Evolutionary conservation across 2,113 vertebrate genomes (phyloP), one percentile per base, ranked within the genome.

Genomic region (Pedionomus torquatus): DNA sequence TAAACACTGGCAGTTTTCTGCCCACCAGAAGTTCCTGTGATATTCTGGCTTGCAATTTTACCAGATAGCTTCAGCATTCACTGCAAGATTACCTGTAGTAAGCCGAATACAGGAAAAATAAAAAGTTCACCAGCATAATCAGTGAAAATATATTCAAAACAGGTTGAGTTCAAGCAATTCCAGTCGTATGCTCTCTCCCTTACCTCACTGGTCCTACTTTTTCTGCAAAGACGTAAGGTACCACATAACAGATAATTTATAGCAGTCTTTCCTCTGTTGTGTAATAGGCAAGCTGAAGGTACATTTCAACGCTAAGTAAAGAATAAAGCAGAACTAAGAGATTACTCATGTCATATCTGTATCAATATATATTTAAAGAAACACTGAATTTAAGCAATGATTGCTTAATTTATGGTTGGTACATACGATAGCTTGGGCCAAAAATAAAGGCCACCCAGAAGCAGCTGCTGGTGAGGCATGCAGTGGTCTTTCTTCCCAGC

Each of bases 401-500:
- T 26, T 83, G 44, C 55, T 77, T 83, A 84, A 87, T 84, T 87
- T 90, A 89, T 61, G 54, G 76, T 28, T 80, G 83, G 66, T 76
- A 94, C 28, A n/a, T 28, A 85, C 10, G 64, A 9, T 35, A 89
- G 61, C 61, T 65, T 78, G 44, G 81, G 66, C 70, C 68, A 96
- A 94, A 96, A 87, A 35, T 43, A 46, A 75, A 87, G 91, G 86
- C 96, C 96, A 96, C 89, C 81, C 95, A 97, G 74, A 41, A 95
- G 80, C 57, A 89, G 89, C 0, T 58, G 80, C 66, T 92, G 74
- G 77, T 79, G 90, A 94, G 93, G 80, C 90, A 95, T 7, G 61
- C 88, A 93, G 57, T 64, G 79, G 91, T 87, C 90, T 95, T 79
- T 96, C 75, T 89, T 92, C 90, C 28, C 76, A 97, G 80, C 80